phyloP scores from a whole-genome alignment of 2,113 vertebrate genomes.

The Tachysurus fulvidraco region DNA sequence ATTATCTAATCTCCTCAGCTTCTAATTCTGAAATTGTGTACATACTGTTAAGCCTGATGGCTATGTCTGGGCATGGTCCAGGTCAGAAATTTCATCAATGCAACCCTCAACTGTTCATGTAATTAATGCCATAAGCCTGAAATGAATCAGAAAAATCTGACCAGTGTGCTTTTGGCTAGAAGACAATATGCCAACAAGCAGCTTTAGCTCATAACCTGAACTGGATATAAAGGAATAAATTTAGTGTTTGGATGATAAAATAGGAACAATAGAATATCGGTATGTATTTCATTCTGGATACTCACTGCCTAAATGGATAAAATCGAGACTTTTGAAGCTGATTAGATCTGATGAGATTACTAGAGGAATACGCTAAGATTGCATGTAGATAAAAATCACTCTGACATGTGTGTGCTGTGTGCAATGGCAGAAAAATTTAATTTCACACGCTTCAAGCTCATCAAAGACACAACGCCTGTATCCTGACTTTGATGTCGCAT shows the following conservation, averaged over 20 bases:
- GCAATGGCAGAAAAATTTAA: conserved; percentile 42
- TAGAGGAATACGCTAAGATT: conserved; percentile 40
- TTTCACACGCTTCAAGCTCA: conserved; percentile 53
- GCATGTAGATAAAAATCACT: conserved; percentile 45
- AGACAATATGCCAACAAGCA: background rate
- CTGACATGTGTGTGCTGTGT: conserved; percentile 41
- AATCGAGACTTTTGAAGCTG: conserved; percentile 39
- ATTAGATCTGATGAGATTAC: conserved; percentile 46
- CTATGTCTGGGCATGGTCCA: background rate
- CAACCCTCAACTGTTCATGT: background rate
- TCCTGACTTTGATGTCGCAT: conserved; percentile 34
- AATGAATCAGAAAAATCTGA: background rate
- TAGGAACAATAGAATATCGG: background rate
- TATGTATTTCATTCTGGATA: conserved; percentile 21
- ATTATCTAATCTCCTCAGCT: background rate
- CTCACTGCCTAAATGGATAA: conserved; percentile 19
- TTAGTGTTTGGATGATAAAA: background rate
- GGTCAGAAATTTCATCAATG: background rate
- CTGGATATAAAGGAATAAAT: background rate
- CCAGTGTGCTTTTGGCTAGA: background rate
- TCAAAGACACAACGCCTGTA: conserved; percentile 28
- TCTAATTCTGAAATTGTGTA: background rate
- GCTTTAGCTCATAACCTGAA: background rate
- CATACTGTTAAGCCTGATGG: background rate
- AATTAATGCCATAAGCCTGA: background rate